Percentiles rank a stretch among this genome's conserved stretches.
Conservation (phyloP, 2,888 invertebrate species). For the Anarsia innoxiella region DNA sequence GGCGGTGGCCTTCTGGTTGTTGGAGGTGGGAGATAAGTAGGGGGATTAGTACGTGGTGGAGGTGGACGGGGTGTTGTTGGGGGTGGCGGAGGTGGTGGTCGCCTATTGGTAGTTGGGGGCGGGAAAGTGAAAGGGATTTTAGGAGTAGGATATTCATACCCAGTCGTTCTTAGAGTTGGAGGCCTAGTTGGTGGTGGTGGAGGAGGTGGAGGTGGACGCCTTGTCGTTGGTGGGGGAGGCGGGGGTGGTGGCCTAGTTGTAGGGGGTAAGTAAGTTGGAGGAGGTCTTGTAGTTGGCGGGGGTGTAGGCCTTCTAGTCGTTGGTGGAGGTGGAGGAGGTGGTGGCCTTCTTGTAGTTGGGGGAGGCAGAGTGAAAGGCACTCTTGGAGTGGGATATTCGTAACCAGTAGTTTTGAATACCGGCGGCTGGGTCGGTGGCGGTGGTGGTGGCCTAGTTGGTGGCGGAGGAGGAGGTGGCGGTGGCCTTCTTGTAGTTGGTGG, state of each 20-base stretch:
- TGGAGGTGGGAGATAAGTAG: slow-evolving; percentile 15
- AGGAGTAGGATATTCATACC: slow-evolving; percentile 42
- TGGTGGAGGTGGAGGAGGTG: slow-evolving; percentile 20
- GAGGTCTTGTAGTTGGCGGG: slow-evolving; percentile 3
- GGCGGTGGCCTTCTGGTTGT: slow-evolving; percentile 6
- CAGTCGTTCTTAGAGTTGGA: slow-evolving; percentile 32
- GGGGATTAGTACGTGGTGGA: slow-evolving; percentile 6
- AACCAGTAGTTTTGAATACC: slow-evolving; percentile 35
- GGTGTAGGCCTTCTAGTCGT: slow-evolving; percentile 14
- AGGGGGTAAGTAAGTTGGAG: slow-evolving; percentile 14
- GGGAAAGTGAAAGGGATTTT: slow-evolving; percentile 34
- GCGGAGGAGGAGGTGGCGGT: slow-evolving; percentile 19
- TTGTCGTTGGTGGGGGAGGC: slow-evolving; percentile 21
- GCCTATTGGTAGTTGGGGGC: slow-evolving; percentile 14
- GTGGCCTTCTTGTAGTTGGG: slow-evolving; percentile 14
- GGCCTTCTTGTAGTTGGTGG: slow-evolving; percentile 11
- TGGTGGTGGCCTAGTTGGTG: slow-evolving; percentile 21
- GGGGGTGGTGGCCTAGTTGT: slow-evolving; percentile 12
- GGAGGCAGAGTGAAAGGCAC: slow-evolving; percentile 32
- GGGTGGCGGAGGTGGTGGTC: slow-evolving; percentile 19
- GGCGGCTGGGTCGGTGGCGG: slow-evolving; percentile 23
- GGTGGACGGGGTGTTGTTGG: slow-evolving; percentile 14
- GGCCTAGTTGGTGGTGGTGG: slow-evolving; percentile 23
- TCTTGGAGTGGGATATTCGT: slow-evolving; percentile 39
- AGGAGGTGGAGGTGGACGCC: slow-evolving; percentile 18